Evolutionary conservation across 2,797 vertebrate species (phyloP), one percentile per base, ranked within the genome.

Genomic region (Gila robusta): DNA sequence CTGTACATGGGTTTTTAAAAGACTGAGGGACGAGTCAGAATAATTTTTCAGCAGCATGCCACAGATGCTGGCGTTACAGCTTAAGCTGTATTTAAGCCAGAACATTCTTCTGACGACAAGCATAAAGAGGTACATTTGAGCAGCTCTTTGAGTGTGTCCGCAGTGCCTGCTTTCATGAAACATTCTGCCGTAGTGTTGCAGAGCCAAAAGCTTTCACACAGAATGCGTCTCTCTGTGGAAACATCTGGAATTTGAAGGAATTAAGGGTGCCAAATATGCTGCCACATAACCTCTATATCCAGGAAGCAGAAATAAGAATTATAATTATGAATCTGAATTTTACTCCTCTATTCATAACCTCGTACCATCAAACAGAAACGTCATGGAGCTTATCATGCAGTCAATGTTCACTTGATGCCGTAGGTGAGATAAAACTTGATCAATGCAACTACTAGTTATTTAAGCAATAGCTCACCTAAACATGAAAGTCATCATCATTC

Each of bases 221-320:
- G 74, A 84, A 79, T 70, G 74, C 66, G 14, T 87, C 79, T 85
- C 39, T 71, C 80, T 88, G 80, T 84, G 71, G 77, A 66, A 79
- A 84, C 76, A 82, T 86, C 80, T 83, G 86, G 85, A 86, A 85
- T 87, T 26, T 59, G 49, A 84, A 76, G 28, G 69, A 32, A 79
- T 41, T 81, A 26, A 76, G 81, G 52, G 47, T 87, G 80, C n/a
- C 64, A 83, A 69, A 28, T 70, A 79, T 87, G 37, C 88, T 70
- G 81, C 87, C 83, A 82, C 81, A 70, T 84, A 87, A 82, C 81
- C 87, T 87, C 72, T 52, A 62, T 70, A 78, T 78, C 88, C 81
- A 86, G 49, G 86, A 79, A 41, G 23, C 54, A 73, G 77, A 89
- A 89, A 89, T 71, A 66, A 78, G 82, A 81, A 90, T 90, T 54